Percentiles rank a stretch among this genome's conserved stretches.
phyloP scores from a whole-genome alignment of 2,797 vertebrate genomes.

The Gallinago stenura region DNA sequence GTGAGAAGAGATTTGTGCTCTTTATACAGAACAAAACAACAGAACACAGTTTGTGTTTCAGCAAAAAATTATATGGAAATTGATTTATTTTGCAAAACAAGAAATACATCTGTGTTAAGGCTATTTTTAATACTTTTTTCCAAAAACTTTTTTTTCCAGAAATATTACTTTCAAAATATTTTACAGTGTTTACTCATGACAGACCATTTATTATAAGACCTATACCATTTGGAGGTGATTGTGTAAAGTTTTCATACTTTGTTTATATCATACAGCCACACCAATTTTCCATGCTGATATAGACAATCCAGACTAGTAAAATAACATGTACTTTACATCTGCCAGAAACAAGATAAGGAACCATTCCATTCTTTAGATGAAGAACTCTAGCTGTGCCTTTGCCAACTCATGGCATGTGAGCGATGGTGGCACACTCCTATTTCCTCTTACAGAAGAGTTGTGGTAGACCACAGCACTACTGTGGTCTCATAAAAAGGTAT shows the following conservation, averaged over 20 bases:
- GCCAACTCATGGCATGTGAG: background rate
- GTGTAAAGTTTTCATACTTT: background rate
- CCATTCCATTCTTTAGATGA: background rate
- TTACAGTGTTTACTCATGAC: background rate
- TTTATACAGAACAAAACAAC: background rate
- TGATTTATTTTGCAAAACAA: background rate
- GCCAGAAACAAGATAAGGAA: background rate
- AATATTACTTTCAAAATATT: background rate
- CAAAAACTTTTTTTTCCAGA: background rate
- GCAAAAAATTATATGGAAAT: background rate
- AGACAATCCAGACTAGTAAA: background rate
- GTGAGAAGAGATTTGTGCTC: background rate
- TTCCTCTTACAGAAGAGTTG: background rate
- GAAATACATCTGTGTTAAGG: background rate
- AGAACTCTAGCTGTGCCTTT: background rate
- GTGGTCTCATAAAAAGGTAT: background rate
- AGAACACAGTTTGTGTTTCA: background rate
- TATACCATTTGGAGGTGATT: background rate
- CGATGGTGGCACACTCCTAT: background rate
- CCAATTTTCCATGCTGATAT: background rate
- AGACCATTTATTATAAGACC: background rate
- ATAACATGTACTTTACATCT: background rate
- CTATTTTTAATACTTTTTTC: background rate
- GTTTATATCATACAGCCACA: background rate
- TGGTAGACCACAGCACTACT: background rate